A percentile compares a stretch with the other conserved stretches of the same genome.
Evolutionary conservation across 1,140 invertebrate genomes (phyloP).

Genomic region (Dolichoris vasculosae): DNA sequence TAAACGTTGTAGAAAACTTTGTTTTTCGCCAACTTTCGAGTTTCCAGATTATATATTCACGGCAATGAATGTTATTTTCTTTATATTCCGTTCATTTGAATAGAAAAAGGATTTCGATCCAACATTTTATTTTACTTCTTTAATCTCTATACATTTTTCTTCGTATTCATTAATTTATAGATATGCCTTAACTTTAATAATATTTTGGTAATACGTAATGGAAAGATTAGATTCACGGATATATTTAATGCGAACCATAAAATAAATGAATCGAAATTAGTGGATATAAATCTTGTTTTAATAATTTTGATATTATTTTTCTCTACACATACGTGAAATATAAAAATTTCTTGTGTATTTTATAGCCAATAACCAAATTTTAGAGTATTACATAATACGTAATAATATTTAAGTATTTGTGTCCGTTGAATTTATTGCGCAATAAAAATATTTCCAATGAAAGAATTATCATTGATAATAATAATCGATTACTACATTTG

Average conservation of each 20-base stretch:
- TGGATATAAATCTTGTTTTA: too few species aligned
- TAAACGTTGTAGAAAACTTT: constrained; percentile 1
- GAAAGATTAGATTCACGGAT: too few species aligned
- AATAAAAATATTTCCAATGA: not conserved
- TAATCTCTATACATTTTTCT: not conserved
- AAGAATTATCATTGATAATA: not conserved
- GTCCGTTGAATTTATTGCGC: not conserved
- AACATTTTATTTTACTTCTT: not conserved
- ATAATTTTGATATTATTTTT: too few species aligned
- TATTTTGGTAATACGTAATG: too few species aligned
- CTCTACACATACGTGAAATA: too few species aligned
- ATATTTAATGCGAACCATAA: too few species aligned
- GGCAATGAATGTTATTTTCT: not conserved
- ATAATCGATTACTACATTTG: not conserved
- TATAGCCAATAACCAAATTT: not conserved
- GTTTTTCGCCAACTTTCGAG: not conserved
- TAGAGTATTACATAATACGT: not conserved
- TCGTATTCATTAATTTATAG: too few species aligned
- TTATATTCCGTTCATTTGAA: not conserved
- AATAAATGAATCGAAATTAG: too few species aligned
- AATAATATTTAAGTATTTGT: not conserved
- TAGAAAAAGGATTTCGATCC: not conserved
- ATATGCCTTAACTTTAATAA: too few species aligned
- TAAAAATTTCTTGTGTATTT: too few species aligned
- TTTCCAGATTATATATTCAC: not conserved